Percentiles rank a stretch among this genome's conserved stretches.
Conservation (phyloP, 2,113 vertebrate species). For the Galemys pyrenaicus region DNA sequence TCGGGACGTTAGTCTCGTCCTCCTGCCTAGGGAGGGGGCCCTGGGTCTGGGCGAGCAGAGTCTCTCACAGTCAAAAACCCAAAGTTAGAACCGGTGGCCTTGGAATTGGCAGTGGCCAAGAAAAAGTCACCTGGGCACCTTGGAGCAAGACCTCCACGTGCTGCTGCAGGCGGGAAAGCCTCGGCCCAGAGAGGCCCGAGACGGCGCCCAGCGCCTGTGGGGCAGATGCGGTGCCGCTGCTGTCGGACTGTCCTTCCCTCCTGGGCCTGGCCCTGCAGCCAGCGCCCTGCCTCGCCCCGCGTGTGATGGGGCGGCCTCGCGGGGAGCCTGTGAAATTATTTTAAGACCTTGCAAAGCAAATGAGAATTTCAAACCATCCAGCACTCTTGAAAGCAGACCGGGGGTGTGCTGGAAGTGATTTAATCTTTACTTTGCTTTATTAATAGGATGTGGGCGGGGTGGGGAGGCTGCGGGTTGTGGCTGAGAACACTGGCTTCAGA, state of each 20-base stretch:
- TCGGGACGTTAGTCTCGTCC: not conserved
- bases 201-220: accelerated
- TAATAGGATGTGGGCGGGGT: constrained; percentile 54
- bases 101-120: not conserved
- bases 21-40: not conserved
- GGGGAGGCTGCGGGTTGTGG: not conserved
- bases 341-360: constrained; percentile 68
- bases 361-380: constrained; percentile 66
- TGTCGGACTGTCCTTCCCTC: accelerated
- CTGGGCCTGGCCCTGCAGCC: no score
- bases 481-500: not conserved
- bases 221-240: accelerated
- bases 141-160: accelerated
- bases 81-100: not conserved
- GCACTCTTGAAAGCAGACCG: constrained; percentile 48
- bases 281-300: not conserved
- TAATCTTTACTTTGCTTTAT: constrained; percentile 70
- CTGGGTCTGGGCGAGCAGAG: not conserved
- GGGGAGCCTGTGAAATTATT: constrained; percentile 61
- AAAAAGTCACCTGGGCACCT: not conserved
- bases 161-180: accelerated
- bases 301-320: not conserved
- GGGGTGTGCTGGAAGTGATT: constrained; percentile 56
- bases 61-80: not conserved
- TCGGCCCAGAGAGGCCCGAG: not conserved